Base-by-base conservation (phyloP, 1,140 invertebrate genomes). In the Uloborus diversus region DNA sequence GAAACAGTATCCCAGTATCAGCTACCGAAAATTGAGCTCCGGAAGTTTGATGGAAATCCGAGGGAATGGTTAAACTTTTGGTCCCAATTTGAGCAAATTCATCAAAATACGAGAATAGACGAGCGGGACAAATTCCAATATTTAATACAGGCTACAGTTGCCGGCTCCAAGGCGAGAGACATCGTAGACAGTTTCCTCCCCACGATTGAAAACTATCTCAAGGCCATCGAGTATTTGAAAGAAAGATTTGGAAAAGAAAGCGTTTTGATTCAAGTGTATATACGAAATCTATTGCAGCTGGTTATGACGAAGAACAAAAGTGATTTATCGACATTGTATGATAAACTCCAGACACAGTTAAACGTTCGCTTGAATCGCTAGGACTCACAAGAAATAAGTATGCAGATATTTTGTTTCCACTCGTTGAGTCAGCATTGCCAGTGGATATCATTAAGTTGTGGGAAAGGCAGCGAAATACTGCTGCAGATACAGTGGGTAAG, bases 181-280 rank as follows among this genome's bases (percentile, higher is more conserved):
- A 47, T 85, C 1, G 65, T 84, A 1, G 81, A 82, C 1, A 81
- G 65, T 59, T 83, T 76, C 47, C 82, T 65, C 11, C 49, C 47
- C 0, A 32, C 49, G 2, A 25, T 3, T 3, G 64, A 30, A n/a
- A 81, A 83, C 30, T 82, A 70, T 57, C 4, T 20, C 5, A 82
- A 83, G 61, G 81, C 75, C 0, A 61, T 82, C 9, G 49, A 59
- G 0, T 30, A 23, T 32, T 33, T 84, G 9, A 78, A 78, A 28
- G 33, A 56, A 5, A 11, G 79, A 9, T 83, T 83, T 65, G 75
- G 79, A 1, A 65, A 33, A 65, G 82, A 33, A 30, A 79, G 79
- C 7, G 27, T 80, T 13, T 32, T 83, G 4, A 47, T 80, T 9
- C 37, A 83, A 14, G n/a, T 83, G n/a, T 81, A 82, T 35, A 68